Base-by-base conservation (phyloP, 2,113 vertebrate species). In the human region DNA sequence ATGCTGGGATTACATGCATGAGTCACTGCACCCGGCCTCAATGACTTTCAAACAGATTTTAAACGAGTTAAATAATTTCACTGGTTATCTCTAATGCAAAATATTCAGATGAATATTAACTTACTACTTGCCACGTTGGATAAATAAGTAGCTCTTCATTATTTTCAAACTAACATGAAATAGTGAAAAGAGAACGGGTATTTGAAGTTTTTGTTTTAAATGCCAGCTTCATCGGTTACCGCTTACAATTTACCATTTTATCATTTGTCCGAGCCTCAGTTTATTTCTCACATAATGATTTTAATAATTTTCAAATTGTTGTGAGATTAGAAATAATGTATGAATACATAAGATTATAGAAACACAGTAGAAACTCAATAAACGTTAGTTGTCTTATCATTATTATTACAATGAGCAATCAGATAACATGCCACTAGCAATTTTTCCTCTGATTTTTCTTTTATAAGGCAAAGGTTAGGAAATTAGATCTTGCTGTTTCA, bases 361-460 rank as follows among this genome's bases (percentile, higher is more conserved):
- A 66, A 78, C 40, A 70, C 59, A 92, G 59, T 22, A 82, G 50
- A 11, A 50, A 91, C 11, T 90, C 30, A 96, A 72, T 64, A 72
- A 84, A 57, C 61, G 17, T 59, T 52, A 38, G 32, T 25, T 43
- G 25, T 81, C 43, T 76, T 38, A 57, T 95, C 30, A 32, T 90
- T 64, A 66, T 75, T 35, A 64, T 75, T 57, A 38, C 45, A 93
- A 48, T 78, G 88, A 76, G 45, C 14, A 27, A 96, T 81, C 70
- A 94, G 43, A 90, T 52, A 76, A 83, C 88, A 55, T 45, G 27
- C 6, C 7, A 81, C 23, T 82, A 57, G 12, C 35, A 95, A n/a
- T 55, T 43, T 55, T 96, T 92, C 27, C 55, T 90, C 68, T 57
- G 27, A 40, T 38, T 45, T n/a, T 96, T 97, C 95, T 92, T 52